Evolutionary conservation across 2,888 invertebrate genomes (phyloP).

Genomic region (Troides oblongomaculatus): DNA sequence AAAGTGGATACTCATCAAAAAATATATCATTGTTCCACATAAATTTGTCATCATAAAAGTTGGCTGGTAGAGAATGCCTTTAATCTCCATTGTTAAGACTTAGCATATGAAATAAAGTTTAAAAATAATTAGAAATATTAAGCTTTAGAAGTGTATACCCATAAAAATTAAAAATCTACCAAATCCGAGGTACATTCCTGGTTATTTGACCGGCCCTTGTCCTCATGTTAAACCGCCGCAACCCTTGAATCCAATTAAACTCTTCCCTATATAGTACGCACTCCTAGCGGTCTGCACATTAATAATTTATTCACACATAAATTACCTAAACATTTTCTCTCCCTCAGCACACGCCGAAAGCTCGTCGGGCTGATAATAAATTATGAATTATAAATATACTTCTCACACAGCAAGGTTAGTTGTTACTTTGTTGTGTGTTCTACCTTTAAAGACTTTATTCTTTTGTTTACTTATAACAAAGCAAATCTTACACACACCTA

Average conservation of each 20-base stretch:
- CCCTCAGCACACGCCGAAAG: constrained; percentile 17
- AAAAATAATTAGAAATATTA: too few species aligned
- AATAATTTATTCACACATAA: constrained; percentile 65
- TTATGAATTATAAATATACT: constrained; percentile 17
- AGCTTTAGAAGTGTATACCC: background rate
- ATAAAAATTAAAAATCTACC: constrained; percentile 20
- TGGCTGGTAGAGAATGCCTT: too few species aligned
- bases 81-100: too few species aligned
- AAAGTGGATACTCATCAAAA: too few species aligned
- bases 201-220: constrained; percentile 50
- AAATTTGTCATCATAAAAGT: too few species aligned
- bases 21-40: too few species aligned
- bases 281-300: constrained; percentile 46
- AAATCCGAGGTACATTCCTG: background rate
- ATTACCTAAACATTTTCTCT: constrained; percentile 53
- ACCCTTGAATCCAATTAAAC: constrained; percentile 69
- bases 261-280: constrained; percentile 54
- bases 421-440: background rate
- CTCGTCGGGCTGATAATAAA: constrained; percentile 18
- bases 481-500: too few species aligned
- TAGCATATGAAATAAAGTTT: too few species aligned
- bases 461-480: too few species aligned
- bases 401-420: constrained; percentile 5
- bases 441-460: background rate
- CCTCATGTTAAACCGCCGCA: constrained; percentile 61